Evolutionary conservation across 2,113 vertebrate genomes (phyloP), one percentile per base, ranked within the genome.

Genomic region (Ia io): DNA sequence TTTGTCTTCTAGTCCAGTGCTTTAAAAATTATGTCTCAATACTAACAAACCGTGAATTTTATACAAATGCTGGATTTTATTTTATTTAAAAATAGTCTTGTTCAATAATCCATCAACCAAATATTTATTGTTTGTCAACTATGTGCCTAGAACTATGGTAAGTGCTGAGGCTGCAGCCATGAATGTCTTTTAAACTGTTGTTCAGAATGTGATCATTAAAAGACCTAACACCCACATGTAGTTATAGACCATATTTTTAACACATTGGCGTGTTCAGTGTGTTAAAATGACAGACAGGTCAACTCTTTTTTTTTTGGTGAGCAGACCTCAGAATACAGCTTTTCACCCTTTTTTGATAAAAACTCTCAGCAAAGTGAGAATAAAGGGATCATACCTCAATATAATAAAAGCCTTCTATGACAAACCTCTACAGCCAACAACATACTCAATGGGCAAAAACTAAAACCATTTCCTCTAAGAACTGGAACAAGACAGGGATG

Each of bases 51-150:
- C 3, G 0, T 88, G 51, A 78, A 40, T 1, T 40, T 70, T 79
- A 51, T 70, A 53, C 17, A 89, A 89, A 30, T 74, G 6, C 22
- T 94, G 51, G 74, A 53, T 76, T 83, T 87, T 51, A 71, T 71
- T 96, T 95, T 83, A 85, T 79, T 93, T 90, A 32, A 88, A 79
- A 77, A 44, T 13, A 77, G 49, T 78, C 65, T 91, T 88, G 47
- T 53, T 77, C 17, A 82, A 3, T 42, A 76, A 76, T 25, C 37
- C 9, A 35, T 14, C 51, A 37, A 42, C 91, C 77, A 84, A 13
- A 59, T 94, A 78, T 76, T 94, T 73, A 74, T 74, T 87, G 17
- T 61, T 16, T 77, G 10, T 91, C 63, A 71, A 9, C 35, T 28
- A 0, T 56, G n/a, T 84, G 20, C 49, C 90, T 83, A 44, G 69